phyloP scores from a whole-genome alignment of 1,140 invertebrate genomes.

The Cepaea nemoralis region DNA sequence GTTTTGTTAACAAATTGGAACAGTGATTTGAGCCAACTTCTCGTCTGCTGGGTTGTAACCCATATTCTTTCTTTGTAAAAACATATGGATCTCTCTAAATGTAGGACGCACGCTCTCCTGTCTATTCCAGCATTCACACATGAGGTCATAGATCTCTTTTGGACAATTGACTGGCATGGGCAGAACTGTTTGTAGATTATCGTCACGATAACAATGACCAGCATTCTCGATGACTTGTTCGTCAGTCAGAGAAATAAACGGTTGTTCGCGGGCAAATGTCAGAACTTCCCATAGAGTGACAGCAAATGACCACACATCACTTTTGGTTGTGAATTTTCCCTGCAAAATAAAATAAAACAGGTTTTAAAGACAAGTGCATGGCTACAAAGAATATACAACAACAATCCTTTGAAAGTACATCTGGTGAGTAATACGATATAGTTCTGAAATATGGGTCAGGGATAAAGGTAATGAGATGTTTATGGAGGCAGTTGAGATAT shows the following conservation, averaged over 20 bases:
- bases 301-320: slow-evolving; percentile 83
- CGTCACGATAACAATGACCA: slow-evolving; percentile 60
- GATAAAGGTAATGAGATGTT: no score
- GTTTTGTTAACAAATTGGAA: slow-evolving; percentile 69
- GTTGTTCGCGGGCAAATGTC: slow-evolving; percentile 86
- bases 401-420: no score
- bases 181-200: slow-evolving; percentile 55
- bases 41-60: slow-evolving; percentile 74
- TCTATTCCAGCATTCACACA: slow-evolving; percentile 93
- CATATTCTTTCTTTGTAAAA: slow-evolving; percentile 90
- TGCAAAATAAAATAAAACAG: slow-evolving; percentile 49
- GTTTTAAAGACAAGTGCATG: no score
- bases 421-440: no score
- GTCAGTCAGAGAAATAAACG: slow-evolving; percentile 86
- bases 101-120: slow-evolving; percentile 83
- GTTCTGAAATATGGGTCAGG: no score
- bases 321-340: slow-evolving; percentile 86
- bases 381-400: no score
- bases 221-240: slow-evolving; percentile 51
- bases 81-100: slow-evolving; percentile 91
- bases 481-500: no score
- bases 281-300: slow-evolving; percentile 86
- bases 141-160: slow-evolving; percentile 82
- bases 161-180: slow-evolving; percentile 68
- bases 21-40: slow-evolving; percentile 66